These are phyloP conservation scores for Taenaris catops DNA, from an alignment of 2,888 invertebrate species.

Conservation along the genomic window DNA sequence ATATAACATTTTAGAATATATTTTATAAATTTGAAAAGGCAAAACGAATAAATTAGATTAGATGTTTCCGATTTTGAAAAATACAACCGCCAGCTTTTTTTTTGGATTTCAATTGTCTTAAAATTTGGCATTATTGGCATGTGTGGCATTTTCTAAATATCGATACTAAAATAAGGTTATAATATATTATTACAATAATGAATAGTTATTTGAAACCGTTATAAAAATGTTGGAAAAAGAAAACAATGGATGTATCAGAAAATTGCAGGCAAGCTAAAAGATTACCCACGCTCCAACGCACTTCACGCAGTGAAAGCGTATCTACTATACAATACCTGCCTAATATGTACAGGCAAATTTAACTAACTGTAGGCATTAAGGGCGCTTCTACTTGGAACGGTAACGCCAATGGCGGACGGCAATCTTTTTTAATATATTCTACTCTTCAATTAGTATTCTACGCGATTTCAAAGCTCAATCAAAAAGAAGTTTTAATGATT, in stretches of 20 bases:
- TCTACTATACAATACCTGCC: constrained; percentile 18
- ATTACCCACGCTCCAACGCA: constrained; percentile 57
- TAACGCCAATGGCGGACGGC: constrained; percentile 19
- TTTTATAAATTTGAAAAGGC: no score
- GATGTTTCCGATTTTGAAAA: no score
- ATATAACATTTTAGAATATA: no score
- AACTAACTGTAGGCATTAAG: constrained; percentile 29
- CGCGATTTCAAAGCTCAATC: no score
- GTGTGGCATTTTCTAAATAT: no score
- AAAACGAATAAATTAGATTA: no score
- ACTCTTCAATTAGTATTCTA: constrained; percentile 21
- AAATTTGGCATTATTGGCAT: no score
- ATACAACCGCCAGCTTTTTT: no score
- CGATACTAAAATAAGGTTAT: no score
- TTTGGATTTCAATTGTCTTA: no score
- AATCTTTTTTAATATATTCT: constrained; percentile 24
- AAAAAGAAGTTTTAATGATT: no score
- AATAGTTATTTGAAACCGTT: constrained; percentile 26
- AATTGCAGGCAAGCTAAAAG: constrained; percentile 35
- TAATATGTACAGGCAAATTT: constrained; percentile 26
- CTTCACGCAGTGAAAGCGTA: constrained; percentile 48
- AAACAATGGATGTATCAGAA: constrained; percentile 44
- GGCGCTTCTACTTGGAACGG: constrained; percentile 31
- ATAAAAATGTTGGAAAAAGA: constrained; percentile 36
- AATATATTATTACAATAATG: constrained; percentile 12